Conservation (phyloP, 1,140 invertebrate genomes). For the Globodera ellingtonae region DNA sequence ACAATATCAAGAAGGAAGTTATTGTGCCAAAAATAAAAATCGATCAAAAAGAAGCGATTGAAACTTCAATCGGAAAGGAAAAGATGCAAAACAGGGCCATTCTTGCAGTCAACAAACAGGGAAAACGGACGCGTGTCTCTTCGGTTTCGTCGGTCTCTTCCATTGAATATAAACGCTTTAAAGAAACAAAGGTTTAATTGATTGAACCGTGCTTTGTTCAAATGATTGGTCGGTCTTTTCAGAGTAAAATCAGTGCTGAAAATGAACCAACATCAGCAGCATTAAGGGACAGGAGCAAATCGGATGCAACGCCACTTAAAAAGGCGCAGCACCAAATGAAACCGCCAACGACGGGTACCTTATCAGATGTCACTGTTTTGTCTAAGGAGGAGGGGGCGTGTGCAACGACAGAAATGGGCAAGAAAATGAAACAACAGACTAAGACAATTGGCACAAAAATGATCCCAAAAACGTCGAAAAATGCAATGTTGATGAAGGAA, state of each 20-base stretch:
- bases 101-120: not conserved
- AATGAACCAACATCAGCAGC: not conserved
- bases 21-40: constrained; percentile 8
- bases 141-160: constrained; percentile 11
- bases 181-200: constrained; percentile 4
- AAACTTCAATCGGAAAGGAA: not conserved
- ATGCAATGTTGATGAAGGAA: not conserved
- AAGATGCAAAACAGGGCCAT: not conserved
- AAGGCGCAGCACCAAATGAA: not conserved
- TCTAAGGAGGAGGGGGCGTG: too few species aligned
- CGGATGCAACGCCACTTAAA: not conserved
- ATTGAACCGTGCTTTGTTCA: not conserved
- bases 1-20: not conserved
- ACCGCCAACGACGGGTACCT: not conserved
- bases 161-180: not conserved
- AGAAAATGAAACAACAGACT: not conserved
- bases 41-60: not conserved
- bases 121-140: not conserved
- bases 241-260: not conserved
- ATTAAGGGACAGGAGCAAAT: not conserved
- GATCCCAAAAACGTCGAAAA: not conserved
- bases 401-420: not conserved
- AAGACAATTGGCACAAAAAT: not conserved
- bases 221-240: not conserved
- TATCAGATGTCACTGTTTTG: not conserved